Evolutionary conservation across 2,797 vertebrate genomes (phyloP), one percentile per base, ranked within the genome.

Genomic region (Hybognathus amarus): DNA sequence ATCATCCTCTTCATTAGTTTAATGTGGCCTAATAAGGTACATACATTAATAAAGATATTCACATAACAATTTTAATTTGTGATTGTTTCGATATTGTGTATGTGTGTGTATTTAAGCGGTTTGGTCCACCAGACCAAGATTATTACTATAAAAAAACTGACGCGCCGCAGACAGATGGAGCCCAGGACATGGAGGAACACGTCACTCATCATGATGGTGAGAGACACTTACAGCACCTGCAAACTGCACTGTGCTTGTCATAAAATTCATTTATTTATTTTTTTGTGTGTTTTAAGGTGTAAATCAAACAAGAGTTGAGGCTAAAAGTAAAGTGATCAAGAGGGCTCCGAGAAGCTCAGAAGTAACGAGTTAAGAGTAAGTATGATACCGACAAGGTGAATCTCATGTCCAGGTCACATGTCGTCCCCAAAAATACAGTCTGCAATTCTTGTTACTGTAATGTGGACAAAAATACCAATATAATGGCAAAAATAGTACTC

Each of bases 141-240:
- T 95, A 95, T 85, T 95, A 93, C 84, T 95, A 95, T 67, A 95
- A 95, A 90, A 96, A 95, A 86, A 90, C 89, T 67, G 95, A 95
- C 66, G 93, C 94, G 11, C 85, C 61, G 68, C 94, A 94, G 77
- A 87, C 89, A 74, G 94, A 95, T 42, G 88, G 91, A 75, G 83
- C 66, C 11, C 74, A 82, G 45, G 85, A 87, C 40, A 24, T 50
- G 11, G 90, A 92, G 68, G 12, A 30, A 4, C 69, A 82, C 6
- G 20, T 11, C 11, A 17, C 54, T 1, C 74, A 50, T 33, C 24
- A 11, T 18, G 75, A 79, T 40, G 90, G 90, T 91, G n/a, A 86
- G 79, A 68, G 42, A 5, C 18, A 1, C 5, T 33, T 50, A 73
- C 27, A 67, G 64, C 2, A 20, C n/a, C 36, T 68, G 10, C 22